Base-by-base conservation (phyloP, 35 echinoderm and acorn worm species). In the Patiria miniata region DNA sequence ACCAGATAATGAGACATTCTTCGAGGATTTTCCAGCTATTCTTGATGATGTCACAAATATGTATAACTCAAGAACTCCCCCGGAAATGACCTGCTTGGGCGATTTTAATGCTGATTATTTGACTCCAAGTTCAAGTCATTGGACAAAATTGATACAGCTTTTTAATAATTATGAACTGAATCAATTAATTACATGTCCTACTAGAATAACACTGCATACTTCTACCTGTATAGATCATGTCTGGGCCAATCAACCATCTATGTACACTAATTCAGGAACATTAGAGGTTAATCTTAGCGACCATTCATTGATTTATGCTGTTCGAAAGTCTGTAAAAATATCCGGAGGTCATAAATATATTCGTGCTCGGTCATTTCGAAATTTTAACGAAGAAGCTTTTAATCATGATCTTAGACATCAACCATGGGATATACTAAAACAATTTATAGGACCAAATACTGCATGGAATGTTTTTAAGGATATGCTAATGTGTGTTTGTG, bases 1-100 rank as follows among this genome's bases (percentile, higher is more conserved):
- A 9, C 52, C 52, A 54, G 52, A 54, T 18, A 54, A 54, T 54
- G 52, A 54, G 52, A 18, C 52, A 54, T 54, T 54, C 52, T 54
- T 54, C 18, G 52, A 54, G 52, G 52, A 54, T 54, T 54, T 54
- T 54, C 52, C 52, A 54, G 52, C 52, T 54, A 18, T 54, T 7
- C 52, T 54, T 54, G 52, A 54, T 54, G 52, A 54, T 54, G 52
- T 54, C 52, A 54, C 52, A 54, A 54, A 54, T 54, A 54, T 54
- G 52, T 54, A 54, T 18, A 54, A 7, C 8, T 54, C 52, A 54
- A 18, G 52, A 54, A 18, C 52, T 54, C 52, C 52, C 7, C 52
- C 52, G 52, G 52, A 54, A 54, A 9, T 54, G 18, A 54, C 52
- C 52, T 54, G 52, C 52, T 9, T 54, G 52, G 52, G 52, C 52